Conservation (phyloP, 2,113 vertebrate species). For the Syngnathus floridae region DNA sequence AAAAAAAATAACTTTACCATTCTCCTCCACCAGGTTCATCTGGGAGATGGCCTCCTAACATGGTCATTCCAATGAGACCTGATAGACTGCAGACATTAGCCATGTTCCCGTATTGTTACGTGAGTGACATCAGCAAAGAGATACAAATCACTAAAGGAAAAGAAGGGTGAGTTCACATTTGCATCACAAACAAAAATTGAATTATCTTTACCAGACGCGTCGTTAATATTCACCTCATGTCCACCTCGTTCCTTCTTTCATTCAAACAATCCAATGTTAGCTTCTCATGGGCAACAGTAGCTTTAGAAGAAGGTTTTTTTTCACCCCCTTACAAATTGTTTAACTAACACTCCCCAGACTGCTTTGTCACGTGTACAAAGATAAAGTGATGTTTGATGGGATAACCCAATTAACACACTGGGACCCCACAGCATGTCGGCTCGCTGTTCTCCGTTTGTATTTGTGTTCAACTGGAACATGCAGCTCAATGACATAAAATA, state of each 20-base stretch:
- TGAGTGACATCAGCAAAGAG: conserved; percentile 8
- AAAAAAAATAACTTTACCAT: conserved; percentile 19
- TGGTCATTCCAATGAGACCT: conserved; percentile 13
- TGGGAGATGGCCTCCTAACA: not conserved
- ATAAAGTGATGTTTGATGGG: conserved; percentile 47
- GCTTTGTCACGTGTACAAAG: conserved; percentile 45
- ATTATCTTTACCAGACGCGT: not conserved
- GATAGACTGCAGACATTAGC: conserved; percentile 34
- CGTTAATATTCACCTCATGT: conserved; percentile 2
- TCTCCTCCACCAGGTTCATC: conserved; percentile 37
- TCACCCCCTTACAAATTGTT: conserved; percentile 24
- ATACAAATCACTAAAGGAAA: conserved; percentile 3
- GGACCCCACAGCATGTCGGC: conserved; percentile 12
- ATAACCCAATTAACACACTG: conserved; percentile 37
- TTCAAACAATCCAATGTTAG: conserved; percentile 5
- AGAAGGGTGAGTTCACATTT: not conserved
- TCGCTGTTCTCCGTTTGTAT: conserved; percentile 8
- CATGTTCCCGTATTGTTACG: conserved; percentile 10
- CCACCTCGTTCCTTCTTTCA: conserved; percentile 11
- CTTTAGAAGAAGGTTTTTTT: conserved; percentile 5
- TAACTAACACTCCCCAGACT: conserved; percentile 36
- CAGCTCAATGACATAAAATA: not conserved
- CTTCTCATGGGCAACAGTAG: conserved; percentile 24
- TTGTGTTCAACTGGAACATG: not conserved
- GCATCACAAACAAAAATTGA: not conserved